Base-by-base conservation (phyloP, 2,888 invertebrate species). In the Allygus modestus region DNA sequence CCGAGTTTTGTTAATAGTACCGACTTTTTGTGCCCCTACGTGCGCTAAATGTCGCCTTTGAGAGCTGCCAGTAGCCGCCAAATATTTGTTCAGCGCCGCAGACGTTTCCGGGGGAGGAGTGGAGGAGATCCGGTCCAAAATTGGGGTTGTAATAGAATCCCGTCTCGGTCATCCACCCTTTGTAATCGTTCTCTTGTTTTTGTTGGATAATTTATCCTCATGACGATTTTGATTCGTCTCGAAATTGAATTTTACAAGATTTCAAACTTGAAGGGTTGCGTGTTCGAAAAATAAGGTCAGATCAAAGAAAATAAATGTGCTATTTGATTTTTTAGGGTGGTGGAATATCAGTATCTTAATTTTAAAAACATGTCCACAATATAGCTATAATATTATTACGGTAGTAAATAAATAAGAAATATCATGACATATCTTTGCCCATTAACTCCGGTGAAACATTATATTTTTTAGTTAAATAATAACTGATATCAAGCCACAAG, bases 81-180 rank as follows among this genome's bases (percentile, higher is more conserved):
- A 20, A 51, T 77, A 17, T 77, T 77, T 77, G 77, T 77, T 77
- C 77, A 77, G 73, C 17, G 2, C 43, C 43, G 61, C 61, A 11
- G 73, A 41, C 77, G 77, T 77, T 77, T 77, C 77, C 77, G 37
- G 73, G n/a, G 20, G 23, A 23, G 51, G 26, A n/a, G 1, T n/a
- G n/a, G 9, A 15, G 33, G 23, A 23, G 51, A 46, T 51, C 77
- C 46, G 77, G 46, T 12, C 28, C 51, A 9, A 77, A 77, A 46
- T 77, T 77, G 51, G 37, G 28, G 77, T 17, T 71, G 71, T 77
- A 77, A 77, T 77, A 26, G 77, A 77, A 51, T 77, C 77, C 77
- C 23, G 71, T n/a, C n/a, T 17, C 51, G 77, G 51, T 77, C 77
- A 77, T 28, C 77, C 46, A 77, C 77, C 77, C 31, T 23, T 5